A percentile compares a stretch with the other conserved stretches of the same genome.
Conservation (phyloP, 1,140 invertebrate genomes). For the Tetragnatha versicolor region DNA sequence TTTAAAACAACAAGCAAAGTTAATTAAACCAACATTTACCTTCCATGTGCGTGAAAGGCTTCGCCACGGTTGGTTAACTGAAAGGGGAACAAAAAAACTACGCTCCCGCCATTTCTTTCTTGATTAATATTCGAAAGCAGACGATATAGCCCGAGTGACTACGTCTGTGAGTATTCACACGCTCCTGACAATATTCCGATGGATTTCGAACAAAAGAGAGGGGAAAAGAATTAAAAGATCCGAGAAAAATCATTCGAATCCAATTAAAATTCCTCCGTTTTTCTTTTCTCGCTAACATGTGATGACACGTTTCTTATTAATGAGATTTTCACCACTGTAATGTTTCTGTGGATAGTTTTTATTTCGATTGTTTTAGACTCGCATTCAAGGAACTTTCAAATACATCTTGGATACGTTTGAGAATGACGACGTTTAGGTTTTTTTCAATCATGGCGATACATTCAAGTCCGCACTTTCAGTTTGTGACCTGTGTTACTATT, state of each 20-base stretch:
- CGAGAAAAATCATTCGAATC: constrained; percentile 22
- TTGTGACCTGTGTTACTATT: neutral
- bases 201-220: neutral
- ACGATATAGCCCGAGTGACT: constrained; percentile 8
- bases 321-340: neutral
- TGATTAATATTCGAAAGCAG: constrained; percentile 30
- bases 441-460: neutral
- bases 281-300: neutral
- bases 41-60: constrained; percentile 3
- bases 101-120: neutral
- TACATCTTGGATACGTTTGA: neutral
- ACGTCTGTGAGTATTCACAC: constrained; percentile 26
- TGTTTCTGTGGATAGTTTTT: neutral
- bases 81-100: neutral
- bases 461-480: neutral
- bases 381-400: neutral
- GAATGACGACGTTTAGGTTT: neutral
- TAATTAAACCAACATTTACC: constrained; percentile 32
- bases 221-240: neutral
- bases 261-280: constrained; percentile 27
- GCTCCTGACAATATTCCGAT: constrained; percentile 24
- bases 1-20: constrained; percentile 17
- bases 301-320: constrained; percentile 37
- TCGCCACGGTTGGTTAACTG: neutral
- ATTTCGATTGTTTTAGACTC: neutral